phyloP scores from a whole-genome alignment of 2,113 vertebrate species.

The Ranitomeya variabilis region DNA sequence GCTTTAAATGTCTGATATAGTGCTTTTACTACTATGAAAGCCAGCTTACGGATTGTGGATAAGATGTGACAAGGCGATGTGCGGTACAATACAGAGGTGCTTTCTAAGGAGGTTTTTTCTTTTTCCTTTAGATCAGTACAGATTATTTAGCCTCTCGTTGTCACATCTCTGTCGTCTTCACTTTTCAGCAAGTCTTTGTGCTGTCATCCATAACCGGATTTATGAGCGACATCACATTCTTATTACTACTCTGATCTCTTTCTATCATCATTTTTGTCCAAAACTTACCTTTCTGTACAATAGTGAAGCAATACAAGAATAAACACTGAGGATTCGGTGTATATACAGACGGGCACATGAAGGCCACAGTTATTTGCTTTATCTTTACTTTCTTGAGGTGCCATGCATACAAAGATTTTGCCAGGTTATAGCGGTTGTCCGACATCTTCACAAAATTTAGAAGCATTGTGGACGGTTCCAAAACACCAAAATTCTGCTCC shows the following conservation, averaged over 20 bases:
- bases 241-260: not conserved
- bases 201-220: not conserved
- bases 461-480: too few species aligned
- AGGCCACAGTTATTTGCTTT: too few species aligned
- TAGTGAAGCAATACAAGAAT: not conserved
- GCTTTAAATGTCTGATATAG: not conserved
- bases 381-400: too few species aligned
- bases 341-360: too few species aligned
- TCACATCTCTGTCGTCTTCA: not conserved
- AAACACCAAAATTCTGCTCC: too few species aligned
- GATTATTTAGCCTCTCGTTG: not conserved
- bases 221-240: not conserved
- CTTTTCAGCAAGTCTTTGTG: not conserved
- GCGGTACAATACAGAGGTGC: not conserved
- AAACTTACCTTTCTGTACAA: not conserved
- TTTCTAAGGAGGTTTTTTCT: not conserved
- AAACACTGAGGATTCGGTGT: too few species aligned
- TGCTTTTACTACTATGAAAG: not conserved
- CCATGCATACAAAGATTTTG: too few species aligned
- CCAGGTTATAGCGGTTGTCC: too few species aligned
- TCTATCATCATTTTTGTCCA: not conserved
- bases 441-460: too few species aligned
- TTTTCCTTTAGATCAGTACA: not conserved
- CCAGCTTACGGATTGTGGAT: not conserved
- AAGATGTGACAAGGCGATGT: not conserved